phyloP scores from a whole-genome alignment of 64 coral and sea anemone species.

The Montipora sp. region DNA sequence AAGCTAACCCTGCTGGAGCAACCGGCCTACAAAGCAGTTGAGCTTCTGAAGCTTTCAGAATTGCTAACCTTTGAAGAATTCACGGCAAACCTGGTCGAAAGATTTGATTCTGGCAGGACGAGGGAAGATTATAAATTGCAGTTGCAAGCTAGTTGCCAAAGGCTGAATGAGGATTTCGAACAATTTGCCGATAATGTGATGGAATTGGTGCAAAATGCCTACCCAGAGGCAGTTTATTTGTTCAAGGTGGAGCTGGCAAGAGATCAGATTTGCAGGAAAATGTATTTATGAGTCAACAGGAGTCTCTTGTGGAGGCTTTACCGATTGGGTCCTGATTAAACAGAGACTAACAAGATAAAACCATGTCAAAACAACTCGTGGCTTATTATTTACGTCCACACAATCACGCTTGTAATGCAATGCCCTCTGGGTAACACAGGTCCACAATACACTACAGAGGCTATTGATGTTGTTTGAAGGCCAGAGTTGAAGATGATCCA shows the following conservation, averaged over 20 bases:
- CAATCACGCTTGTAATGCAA: too few species aligned
- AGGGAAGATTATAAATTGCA: constrained; percentile 56
- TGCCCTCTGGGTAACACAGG: too few species aligned
- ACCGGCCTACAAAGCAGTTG: constrained; percentile 53
- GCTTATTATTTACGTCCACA: too few species aligned
- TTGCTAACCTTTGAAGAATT: constrained; percentile 32
- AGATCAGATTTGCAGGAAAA: constrained; percentile 33
- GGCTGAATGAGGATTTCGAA: constrained; percentile 21
- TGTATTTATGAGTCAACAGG: constrained; percentile 35
- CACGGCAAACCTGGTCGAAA: constrained; percentile 13
- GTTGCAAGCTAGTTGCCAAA: constrained; percentile 24
- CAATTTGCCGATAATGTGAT: constrained; percentile 8
- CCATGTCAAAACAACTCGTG: too few species aligned
- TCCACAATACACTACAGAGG: too few species aligned
- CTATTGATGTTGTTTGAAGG: too few species aligned
- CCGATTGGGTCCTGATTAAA: too few species aligned
- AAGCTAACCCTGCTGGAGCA: constrained; percentile 57
- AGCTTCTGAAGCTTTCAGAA: too few species aligned
- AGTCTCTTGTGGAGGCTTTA: neutral
- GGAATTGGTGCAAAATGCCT: constrained; percentile 47
- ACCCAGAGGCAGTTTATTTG: constrained; percentile 21
- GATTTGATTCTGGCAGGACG: constrained; percentile 67
- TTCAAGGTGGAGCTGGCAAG: constrained; percentile 53
- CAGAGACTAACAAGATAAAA: too few species aligned
- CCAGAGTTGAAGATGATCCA: too few species aligned